Evolutionary conservation across 2,797 vertebrate genomes (phyloP).

Genomic region (Tragelaphus oryx): DNA sequence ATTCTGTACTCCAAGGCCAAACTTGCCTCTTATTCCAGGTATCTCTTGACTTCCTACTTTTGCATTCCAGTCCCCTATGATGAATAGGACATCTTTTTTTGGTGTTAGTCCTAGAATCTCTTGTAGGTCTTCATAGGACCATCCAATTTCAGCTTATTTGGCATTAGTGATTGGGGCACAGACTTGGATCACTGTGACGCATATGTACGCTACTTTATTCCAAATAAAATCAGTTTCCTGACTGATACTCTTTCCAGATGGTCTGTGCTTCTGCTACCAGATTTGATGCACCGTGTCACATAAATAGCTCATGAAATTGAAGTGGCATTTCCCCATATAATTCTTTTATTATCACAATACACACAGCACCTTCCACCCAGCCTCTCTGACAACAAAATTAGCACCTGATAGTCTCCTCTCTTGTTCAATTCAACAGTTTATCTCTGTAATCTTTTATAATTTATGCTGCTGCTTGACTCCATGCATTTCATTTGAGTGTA

Average conservation of each 20-base stretch:
- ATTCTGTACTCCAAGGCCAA: background rate
- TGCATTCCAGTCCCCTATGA: background rate
- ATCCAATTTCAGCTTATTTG: background rate
- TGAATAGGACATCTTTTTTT: background rate
- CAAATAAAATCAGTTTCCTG: slow-evolving; percentile 67
- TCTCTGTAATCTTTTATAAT: slow-evolving; percentile 48
- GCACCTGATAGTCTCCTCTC: slow-evolving; percentile 28
- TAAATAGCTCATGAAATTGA: slow-evolving; percentile 77
- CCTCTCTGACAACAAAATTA: slow-evolving; percentile 62
- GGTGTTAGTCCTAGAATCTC: background rate
- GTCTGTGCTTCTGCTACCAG: slow-evolving; percentile 66
- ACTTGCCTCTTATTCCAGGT: background rate
- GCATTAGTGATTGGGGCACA: background rate
- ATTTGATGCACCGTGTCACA: slow-evolving; percentile 77
- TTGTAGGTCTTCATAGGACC: background rate
- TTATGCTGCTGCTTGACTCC: background rate
- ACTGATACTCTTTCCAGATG: slow-evolving; percentile 77
- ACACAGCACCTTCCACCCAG: slow-evolving; percentile 40
- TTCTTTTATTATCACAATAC: slow-evolving; percentile 72
- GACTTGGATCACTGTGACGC: background rate
- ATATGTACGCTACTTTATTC: background rate
- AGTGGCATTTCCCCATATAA: slow-evolving; percentile 69
- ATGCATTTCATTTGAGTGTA: background rate
- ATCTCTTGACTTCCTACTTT: background rate
- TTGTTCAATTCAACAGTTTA: slow-evolving; percentile 55